A percentile compares a stretch with the other conserved stretches of the same genome.
Conservation (phyloP, 2,797 vertebrate genomes). For the Lateolabrax maculatus region DNA sequence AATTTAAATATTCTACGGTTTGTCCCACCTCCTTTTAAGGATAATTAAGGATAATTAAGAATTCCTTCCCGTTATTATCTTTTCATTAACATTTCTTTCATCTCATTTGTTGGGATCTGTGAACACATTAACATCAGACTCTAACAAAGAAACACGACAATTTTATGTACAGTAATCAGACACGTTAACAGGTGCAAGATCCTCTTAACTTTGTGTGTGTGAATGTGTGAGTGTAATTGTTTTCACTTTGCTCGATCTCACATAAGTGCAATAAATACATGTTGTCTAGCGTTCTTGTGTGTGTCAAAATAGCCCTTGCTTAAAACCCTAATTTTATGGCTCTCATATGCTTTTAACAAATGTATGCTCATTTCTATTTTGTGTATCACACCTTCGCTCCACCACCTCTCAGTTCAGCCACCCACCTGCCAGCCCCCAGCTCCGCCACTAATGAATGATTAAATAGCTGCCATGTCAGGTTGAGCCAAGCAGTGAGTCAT, state of each 20-base stretch:
- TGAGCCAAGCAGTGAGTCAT: conserved; percentile 70
- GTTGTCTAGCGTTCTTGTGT: not conserved
- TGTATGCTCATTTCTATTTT: conserved; percentile 9
- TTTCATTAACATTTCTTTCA: not conserved
- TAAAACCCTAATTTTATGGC: not conserved
- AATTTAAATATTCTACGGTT: not conserved
- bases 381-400: not conserved
- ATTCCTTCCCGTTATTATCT: not conserved
- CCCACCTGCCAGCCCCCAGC: conserved; percentile 49
- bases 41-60: too few relatives aligned
- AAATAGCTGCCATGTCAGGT: conserved; percentile 71
- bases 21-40: not conserved
- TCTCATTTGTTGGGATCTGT: not conserved
- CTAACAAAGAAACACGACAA: too few relatives aligned
- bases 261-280: not conserved
- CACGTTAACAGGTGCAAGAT: not conserved
- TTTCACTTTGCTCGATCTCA: not conserved
- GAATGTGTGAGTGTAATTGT: rapidly evolving
- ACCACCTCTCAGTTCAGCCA: conserved; percentile 23
- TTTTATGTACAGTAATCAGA: not conserved
- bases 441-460: conserved; percentile 70
- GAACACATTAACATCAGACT: not conserved
- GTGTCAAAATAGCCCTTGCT: not conserved
- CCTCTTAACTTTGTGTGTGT: not conserved
- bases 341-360: conserved; percentile 15